Conservation (phyloP, 1,140 invertebrate species). For the Penaeus japonicus region DNA sequence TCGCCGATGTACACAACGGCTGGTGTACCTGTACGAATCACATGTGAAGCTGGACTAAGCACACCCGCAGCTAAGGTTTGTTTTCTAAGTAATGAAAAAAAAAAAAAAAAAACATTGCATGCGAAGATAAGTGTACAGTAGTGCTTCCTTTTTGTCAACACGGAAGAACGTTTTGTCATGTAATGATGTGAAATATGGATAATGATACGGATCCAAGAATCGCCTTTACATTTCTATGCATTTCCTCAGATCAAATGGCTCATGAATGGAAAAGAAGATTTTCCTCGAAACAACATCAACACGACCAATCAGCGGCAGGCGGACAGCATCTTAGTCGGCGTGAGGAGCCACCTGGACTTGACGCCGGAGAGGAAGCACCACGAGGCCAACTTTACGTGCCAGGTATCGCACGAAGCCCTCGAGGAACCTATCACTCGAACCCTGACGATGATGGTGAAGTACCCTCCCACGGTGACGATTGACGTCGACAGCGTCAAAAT, state of each 20-base stretch:
- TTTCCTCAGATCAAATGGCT: slow-evolving; percentile 47
- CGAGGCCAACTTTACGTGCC: slow-evolving; percentile 54
- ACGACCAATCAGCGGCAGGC: slow-evolving; percentile 25
- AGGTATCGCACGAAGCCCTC: slow-evolving; percentile 41
- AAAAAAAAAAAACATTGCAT: too few species aligned
- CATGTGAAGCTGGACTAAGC: slow-evolving; percentile 49
- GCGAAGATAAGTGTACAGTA: too few species aligned
- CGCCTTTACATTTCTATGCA: too few species aligned
- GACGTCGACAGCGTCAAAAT: slow-evolving; percentile 55
- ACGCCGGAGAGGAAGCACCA: slow-evolving; percentile 53
- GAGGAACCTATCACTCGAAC: slow-evolving; percentile 45
- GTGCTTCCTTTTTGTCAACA: too few species aligned
- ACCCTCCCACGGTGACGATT: slow-evolving; percentile 49
- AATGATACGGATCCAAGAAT: too few species aligned
- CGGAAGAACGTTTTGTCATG: too few species aligned
- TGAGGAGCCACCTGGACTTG: slow-evolving; percentile 51
- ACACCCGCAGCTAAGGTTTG: slow-evolving; percentile 48
- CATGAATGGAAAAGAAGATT: slow-evolving; percentile 44
- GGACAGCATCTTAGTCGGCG: slow-evolving; percentile 49
- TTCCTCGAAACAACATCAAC: slow-evolving; percentile 16
- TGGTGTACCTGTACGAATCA: slow-evolving; percentile 50
- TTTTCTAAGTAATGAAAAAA: too few species aligned
- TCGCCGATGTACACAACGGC: slow-evolving; percentile 50
- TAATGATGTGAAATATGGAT: too few species aligned
- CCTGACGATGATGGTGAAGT: slow-evolving; percentile 55